phyloP scores from a whole-genome alignment of 2,113 vertebrate species.

The Cynocephalus volans region DNA sequence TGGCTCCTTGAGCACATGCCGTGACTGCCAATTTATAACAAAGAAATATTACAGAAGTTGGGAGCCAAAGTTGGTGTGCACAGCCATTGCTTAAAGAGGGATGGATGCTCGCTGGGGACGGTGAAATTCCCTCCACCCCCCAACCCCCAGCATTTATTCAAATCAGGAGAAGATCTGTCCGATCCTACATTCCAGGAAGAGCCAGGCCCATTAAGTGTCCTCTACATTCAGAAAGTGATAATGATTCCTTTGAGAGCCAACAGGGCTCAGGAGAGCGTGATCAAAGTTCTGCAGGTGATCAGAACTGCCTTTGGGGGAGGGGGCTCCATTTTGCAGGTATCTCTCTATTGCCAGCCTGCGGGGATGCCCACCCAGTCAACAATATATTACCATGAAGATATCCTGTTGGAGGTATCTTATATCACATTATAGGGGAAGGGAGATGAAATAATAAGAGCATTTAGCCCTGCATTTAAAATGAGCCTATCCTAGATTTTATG shows the following conservation, averaged over 20 bases:
- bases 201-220: neutral
- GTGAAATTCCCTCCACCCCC: neutral
- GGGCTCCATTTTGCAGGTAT: neutral
- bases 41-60: slow-evolving; percentile 72
- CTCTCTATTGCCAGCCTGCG: neutral
- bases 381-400: neutral
- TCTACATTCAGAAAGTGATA: slow-evolving; percentile 33
- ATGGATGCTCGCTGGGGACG: slow-evolving; percentile 55
- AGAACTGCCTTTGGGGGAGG: neutral
- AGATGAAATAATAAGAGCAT: neutral
- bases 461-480: neutral
- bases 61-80: slow-evolving; percentile 25
- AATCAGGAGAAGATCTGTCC: slow-evolving; percentile 58
- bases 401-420: neutral
- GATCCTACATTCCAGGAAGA: neutral
- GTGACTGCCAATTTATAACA: slow-evolving; percentile 70
- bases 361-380: neutral
- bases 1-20: slow-evolving; percentile 71
- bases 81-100: slow-evolving; percentile 56
- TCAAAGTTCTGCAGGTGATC: neutral
- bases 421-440: neutral
- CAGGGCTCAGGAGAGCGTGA: accelerated
- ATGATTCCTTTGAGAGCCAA: neutral
- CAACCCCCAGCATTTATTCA: neutral
- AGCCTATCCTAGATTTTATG: neutral